Evolutionary conservation across 2,888 invertebrate species (phyloP), one percentile per base, ranked within the genome.

Genomic region (Thalpophila matura): DNA sequence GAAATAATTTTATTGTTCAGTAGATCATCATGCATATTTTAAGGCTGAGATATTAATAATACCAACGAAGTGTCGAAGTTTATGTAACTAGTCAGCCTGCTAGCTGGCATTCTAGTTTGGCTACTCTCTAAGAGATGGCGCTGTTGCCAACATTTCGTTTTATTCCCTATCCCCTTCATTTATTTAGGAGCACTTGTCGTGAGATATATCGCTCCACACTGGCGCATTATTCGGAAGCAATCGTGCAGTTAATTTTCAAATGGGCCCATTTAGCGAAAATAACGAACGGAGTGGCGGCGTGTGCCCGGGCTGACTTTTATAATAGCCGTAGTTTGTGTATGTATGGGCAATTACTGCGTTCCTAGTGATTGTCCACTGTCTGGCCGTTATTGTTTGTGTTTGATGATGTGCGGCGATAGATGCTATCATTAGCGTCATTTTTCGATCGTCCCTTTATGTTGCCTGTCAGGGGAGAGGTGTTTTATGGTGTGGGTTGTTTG

Each of bases 241-340:
- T 92, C 88, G 91, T 86, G 92, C 91, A 92, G 90, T 91, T 92
- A 93, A 92, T 93, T 92, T 91, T 86, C 83, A 90, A 92, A 93
- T 92, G 89, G 90, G 88, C 77, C 85, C 91, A 92, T 93, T 93
- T 91, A 91, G 89, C 84, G 86, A 87, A 90, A 90, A 92, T 90
- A 92, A 91, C 87, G 88, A 87, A 88, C 84, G 84, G 72, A 81
- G 83, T 80, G 85, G 83, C 77, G 84, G 81, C 80, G 79, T 81
- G 80, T 77, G 74, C 78, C 80, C 79, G 83, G 73, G 83, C 82
- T 81, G 77, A 83, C 85, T 88, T 88, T 87, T 87, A 85, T 90
- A 85, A 87, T 85, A 77, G 83, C 74, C 56, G 76, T 82, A 82
- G 80, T 84, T 84, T 78, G 81, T 79, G 69, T 79, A 72, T 80